Conservation (phyloP, 2,888 invertebrate genomes). For the Drosophila melanosoma region DNA sequence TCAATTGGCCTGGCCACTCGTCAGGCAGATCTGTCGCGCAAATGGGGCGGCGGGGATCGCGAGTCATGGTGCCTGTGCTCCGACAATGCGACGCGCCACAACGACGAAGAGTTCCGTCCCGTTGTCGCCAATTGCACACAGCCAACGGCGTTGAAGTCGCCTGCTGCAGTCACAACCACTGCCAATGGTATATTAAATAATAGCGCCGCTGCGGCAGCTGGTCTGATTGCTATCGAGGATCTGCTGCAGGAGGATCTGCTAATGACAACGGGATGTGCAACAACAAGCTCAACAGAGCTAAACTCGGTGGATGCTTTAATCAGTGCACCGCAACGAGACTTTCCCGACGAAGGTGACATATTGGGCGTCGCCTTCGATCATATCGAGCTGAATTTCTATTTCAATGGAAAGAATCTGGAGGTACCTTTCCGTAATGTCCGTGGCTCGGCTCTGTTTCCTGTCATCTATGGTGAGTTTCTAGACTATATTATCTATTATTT, state of each 20-base stretch:
- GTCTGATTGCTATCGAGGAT: slow-evolving; percentile 84
- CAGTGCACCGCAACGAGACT: slow-evolving; percentile 73
- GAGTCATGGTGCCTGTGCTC: slow-evolving; percentile 97
- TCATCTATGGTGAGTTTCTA: slow-evolving; percentile 92
- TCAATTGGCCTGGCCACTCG: slow-evolving; percentile 96
- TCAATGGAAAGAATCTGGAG: slow-evolving; percentile 95
- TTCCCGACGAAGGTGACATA: slow-evolving; percentile 95
- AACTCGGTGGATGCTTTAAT: slow-evolving; percentile 36
- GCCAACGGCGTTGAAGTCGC: slow-evolving; percentile 46
- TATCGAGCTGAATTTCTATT: slow-evolving; percentile 96
- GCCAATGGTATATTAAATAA: slow-evolving; percentile 70
- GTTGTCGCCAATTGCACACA: slow-evolving; percentile 68
- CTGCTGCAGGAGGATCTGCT: slow-evolving; percentile 83
- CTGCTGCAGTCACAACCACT: slow-evolving; percentile 43
- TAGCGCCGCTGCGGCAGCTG: slow-evolving; percentile 72
- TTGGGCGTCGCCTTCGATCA: slow-evolving; percentile 97
- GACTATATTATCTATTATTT: not conserved
- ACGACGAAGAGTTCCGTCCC: slow-evolving; percentile 89
- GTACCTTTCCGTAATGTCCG: slow-evolving; percentile 94
- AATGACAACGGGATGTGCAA: slow-evolving; percentile 68
- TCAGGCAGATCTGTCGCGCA: slow-evolving; percentile 93
- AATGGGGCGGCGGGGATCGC: slow-evolving; percentile 94
- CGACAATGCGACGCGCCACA: slow-evolving; percentile 94
- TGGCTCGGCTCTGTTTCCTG: slow-evolving; percentile 94
- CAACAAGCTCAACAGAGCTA: slow-evolving; percentile 19